Evolutionary conservation across 2,113 vertebrate species (phyloP).

Genomic region (human): GRCh38 chr11:35865001-35865500

Average conservation of each 20-base stretch:
- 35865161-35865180: background rate
- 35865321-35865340: background rate
- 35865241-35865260: background rate
- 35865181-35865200: background rate
- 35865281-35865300: background rate
- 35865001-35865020: no score
- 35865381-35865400: background rate
- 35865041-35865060: background rate
- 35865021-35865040: background rate
- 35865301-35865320: background rate
- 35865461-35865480: background rate
- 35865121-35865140: accelerated
- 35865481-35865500: background rate
- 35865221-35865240: background rate
- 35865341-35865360: background rate
- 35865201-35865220: background rate
- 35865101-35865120: background rate
- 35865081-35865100: background rate
- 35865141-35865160: background rate
- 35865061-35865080: background rate
- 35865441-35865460: background rate
- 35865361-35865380: background rate
- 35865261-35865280: accelerated
- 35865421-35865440: background rate
- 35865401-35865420: background rate